phyloP scores from a whole-genome alignment of 2,113 vertebrate genomes.

The Prionailurus bengalensis region DNA sequence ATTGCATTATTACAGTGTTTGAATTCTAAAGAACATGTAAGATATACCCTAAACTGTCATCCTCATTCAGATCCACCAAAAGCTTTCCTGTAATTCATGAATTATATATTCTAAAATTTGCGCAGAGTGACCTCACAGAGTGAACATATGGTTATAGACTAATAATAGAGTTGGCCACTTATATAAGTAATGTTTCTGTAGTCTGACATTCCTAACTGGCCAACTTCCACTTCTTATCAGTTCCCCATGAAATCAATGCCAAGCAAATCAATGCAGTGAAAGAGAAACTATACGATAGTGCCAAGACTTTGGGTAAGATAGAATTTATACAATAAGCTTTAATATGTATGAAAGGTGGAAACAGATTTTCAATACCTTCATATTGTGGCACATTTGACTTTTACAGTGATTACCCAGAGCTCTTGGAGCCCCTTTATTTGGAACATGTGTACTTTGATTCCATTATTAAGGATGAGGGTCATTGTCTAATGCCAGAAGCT shows the following conservation, averaged over 20 bases:
- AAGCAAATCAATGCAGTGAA: not conserved
- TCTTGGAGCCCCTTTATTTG: not conserved
- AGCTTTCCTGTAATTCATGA: conserved; percentile 16
- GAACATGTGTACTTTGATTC: not conserved
- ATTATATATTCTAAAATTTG: conserved; percentile 45
- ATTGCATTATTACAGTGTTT: not conserved
- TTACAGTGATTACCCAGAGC: not conserved
- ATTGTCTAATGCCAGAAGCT: not conserved
- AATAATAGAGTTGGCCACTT: conserved; percentile 56
- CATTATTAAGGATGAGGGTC: not conserved
- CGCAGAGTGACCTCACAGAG: not conserved
- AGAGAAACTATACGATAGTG: not conserved
- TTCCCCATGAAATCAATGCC: conserved; percentile 24
- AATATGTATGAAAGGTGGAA: not conserved
- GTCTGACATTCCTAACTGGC: conserved; percentile 55
- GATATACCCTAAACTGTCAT: not conserved
- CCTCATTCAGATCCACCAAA: not conserved
- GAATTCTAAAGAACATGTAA: conserved; percentile 22
- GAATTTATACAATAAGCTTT: conserved; percentile 14
- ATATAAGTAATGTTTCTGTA: conserved; percentile 31
- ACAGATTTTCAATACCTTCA: not conserved
- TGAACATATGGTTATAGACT: conserved; percentile 61
- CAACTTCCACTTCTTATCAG: conserved; percentile 52
- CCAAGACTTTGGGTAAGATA: conserved; percentile 30
- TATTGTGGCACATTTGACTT: not conserved